Base-by-base conservation (phyloP, 2,113 vertebrate genomes). In the Trematocara macrostoma region DNA sequence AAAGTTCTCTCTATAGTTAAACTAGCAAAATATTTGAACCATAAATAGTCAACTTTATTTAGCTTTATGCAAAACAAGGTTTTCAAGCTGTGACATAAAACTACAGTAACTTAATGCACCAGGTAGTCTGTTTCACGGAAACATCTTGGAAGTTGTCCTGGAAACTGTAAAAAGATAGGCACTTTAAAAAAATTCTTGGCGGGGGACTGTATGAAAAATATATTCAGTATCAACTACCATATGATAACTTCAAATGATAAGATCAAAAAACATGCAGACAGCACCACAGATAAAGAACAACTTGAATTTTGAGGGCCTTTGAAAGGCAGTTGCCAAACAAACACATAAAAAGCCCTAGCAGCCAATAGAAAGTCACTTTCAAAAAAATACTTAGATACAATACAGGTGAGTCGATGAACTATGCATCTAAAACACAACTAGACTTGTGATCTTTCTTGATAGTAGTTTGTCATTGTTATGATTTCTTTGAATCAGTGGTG, bases 151-250 rank as follows among this genome's bases (percentile, higher is more conserved):
- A 29, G 26, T 49, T 31, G 42, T 31, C 69, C 45, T 76, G 15
- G 23, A 31, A 74, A 74, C 23, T 49, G 42, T 49, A 74, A 49
- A 0, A 0, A 18, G 14, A 61, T 35, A 0, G 29, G 57, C 57
- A 61, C 57, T 61, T 34, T 11, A 35, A 61, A 61, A 57, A 35
- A 7, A 16, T 45, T 26, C 2, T 1, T 42, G 11, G 61, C 0
- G 0, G 1, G 3, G 14, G 14, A 11, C 67, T 47, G 23, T 74
- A 76, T 49, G 23, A 76, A 76, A 47, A 47, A 49, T 0, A 2
- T 76, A 29, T 76, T 26, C 3, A 29, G 3, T 76, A 76, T 76
- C 23, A 31, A 11, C 23, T 74, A 74, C 23, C 42, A 74, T 74
- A 29, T 45, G 4, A 29, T 29, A 47, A 74, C 69, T 47, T 74